Conservation (phyloP, 2,113 vertebrate species). For the Istiophorus platypterus region DNA sequence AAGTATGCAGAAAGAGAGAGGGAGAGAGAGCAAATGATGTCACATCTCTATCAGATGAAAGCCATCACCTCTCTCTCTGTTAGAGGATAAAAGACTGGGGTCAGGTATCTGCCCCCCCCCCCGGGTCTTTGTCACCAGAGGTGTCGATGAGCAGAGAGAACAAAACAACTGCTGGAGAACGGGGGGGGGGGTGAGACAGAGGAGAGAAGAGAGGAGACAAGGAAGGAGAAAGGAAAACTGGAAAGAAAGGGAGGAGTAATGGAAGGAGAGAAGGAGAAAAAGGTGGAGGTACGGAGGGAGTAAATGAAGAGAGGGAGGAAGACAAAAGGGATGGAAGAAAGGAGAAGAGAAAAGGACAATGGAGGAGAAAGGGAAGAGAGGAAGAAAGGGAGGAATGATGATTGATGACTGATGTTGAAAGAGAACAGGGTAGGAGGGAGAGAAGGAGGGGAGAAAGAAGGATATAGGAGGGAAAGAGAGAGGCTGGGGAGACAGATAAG, state of each 20-base stretch:
- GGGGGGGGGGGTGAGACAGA: not conserved
- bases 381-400: not conserved
- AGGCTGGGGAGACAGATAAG: too few relatives aligned
- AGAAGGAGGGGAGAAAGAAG: not conserved
- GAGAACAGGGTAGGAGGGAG: too few relatives aligned
- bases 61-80: not conserved
- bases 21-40: not conserved
- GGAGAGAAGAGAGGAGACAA: too few relatives aligned
- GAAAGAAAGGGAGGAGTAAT: too few relatives aligned
- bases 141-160: conserved; percentile 23
- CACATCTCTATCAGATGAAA: not conserved
- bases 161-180: not conserved
- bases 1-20: not conserved
- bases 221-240: too few relatives aligned
- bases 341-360: too few relatives aligned
- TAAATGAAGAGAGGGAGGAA: too few relatives aligned
- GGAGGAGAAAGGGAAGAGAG: too few relatives aligned
- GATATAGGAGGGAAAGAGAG: not conserved
- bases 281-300: too few relatives aligned
- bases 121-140: conserved; percentile 18
- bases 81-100: conserved; percentile 1
- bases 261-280: too few relatives aligned
- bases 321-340: too few relatives aligned
- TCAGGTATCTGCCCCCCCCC: conserved; percentile 41
- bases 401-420: too few relatives aligned